A percentile compares a stretch with the other conserved stretches of the same genome.
Evolutionary conservation across 2,888 invertebrate species (phyloP).

Genomic region (Cheiracanthium punctorium): DNA sequence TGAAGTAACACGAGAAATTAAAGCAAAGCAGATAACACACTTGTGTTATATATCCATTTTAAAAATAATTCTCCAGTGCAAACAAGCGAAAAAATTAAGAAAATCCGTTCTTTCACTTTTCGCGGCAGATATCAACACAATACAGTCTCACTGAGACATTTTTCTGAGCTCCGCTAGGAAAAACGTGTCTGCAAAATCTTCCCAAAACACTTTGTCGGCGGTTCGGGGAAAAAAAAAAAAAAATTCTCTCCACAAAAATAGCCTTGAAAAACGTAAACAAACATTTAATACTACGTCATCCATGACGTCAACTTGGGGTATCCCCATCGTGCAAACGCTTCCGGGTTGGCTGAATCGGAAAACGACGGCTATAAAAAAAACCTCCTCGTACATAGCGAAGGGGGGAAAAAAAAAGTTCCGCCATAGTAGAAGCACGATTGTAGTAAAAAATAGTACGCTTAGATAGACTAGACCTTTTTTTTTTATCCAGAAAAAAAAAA

Average conservation of each 20-base stretch:
- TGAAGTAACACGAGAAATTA: no score
- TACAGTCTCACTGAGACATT: no score
- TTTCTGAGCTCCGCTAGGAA: no score
- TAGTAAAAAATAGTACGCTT: constrained; percentile 31
- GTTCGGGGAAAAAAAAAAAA: not conserved
- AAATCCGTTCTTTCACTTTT: no score
- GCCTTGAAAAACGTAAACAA: constrained; percentile 47
- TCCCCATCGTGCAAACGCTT: constrained; percentile 33
- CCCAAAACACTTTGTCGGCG: no score
- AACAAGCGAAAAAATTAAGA: no score
- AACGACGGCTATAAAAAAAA: constrained; percentile 31
- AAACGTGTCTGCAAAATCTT: no score
- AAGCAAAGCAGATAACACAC: no score
- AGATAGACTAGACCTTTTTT: not conserved
- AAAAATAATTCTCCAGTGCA: no score
- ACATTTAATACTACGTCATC: constrained; percentile 45
- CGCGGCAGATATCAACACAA: no score
- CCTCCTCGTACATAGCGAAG: not conserved
- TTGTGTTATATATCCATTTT: no score
- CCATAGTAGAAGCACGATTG: constrained; percentile 39
- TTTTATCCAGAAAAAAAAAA: not conserved
- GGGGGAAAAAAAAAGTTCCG: constrained; percentile 21
- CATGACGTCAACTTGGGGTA: constrained; percentile 44
- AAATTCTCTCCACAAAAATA: not conserved
- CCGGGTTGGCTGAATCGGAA: constrained; percentile 48